Base-by-base conservation (phyloP, 2,797 vertebrate species). In the Enteromius unitaeniatus region DNA sequence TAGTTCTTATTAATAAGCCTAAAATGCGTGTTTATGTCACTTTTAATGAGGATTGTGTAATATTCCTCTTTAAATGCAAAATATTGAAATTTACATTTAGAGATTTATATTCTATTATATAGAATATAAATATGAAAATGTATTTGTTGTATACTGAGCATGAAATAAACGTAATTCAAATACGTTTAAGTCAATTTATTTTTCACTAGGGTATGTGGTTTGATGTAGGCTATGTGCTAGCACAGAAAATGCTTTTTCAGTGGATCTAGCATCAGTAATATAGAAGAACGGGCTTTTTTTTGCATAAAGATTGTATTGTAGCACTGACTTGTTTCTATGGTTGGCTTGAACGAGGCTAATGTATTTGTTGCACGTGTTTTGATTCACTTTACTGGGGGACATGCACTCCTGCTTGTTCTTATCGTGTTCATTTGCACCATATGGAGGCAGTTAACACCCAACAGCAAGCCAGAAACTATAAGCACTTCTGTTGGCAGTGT, bases 401-500 rank as follows among this genome's bases (percentile, higher is more conserved):
- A 37, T 21, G 47, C 13, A 26, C 31, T 26, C 4, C 21, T 68
- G 31, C 62, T 62, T 55, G 31, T 17, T 76, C 51, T 42, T 62
- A 45, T 79, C 17, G 4, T 68, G 62, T 47, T 42, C n/a, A 28
- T 62, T 40, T 72, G 15, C 67, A 28, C 65, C 49, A 81, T 37
- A 9, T 34, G 26, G 31, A 79, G 28, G 15, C n/a, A 53, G 31
- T 69, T 60, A 79, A 60, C 23, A 68, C 65, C n/a, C 6, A 26
- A 58, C 15, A 17, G 65, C n/a, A 42, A 15, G 6, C 23, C 78
- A 42, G 78, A 55, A 79, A 69, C 28, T 79, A 21, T n/a, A 53
- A 76, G 19, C 31, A 76, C n/a, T 34, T 62, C 21, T 64, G 26
- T 73, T 72, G 51, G 37, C 40, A 72, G 23, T 78, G 40, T 67